Conservation (phyloP, 2,888 invertebrate genomes). For the Euspilapteryx auroguttella region DNA sequence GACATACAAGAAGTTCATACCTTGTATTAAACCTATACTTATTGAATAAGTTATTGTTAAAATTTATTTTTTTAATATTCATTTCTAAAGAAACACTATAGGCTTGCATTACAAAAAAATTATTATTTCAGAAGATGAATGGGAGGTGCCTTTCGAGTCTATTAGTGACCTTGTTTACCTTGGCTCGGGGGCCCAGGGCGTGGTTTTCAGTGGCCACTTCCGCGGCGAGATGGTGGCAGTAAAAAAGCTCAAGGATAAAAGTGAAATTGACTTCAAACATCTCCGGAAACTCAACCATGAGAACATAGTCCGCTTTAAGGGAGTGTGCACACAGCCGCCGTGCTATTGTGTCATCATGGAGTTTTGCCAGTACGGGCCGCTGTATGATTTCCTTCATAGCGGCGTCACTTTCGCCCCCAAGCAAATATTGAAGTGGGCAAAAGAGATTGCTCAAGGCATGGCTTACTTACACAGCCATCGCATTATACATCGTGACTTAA, state of each 20-base stretch:
- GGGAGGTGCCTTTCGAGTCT: constrained; percentile 94
- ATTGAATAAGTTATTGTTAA: too few species aligned
- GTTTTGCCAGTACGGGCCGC: constrained; percentile 92
- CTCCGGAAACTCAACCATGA: constrained; percentile 90
- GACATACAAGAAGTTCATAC: too few species aligned
- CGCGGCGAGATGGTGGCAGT: constrained; percentile 89
- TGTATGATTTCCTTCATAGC: constrained; percentile 87
- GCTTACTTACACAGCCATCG: constrained; percentile 93
- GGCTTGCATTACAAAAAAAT: too few species aligned
- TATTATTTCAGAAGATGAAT: constrained; percentile 65
- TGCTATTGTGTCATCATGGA: constrained; percentile 98
- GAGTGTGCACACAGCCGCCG: constrained; percentile 90
- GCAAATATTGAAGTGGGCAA: constrained; percentile 89
- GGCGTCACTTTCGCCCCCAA: constrained; percentile 84
- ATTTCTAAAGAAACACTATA: too few species aligned
- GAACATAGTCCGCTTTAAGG: constrained; percentile 84
- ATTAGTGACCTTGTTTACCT: constrained; percentile 88
- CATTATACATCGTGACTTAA: constrained; percentile 97
- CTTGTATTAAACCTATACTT: too few species aligned
- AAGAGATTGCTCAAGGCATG: constrained; percentile 96
- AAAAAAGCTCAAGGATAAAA: constrained; percentile 90
- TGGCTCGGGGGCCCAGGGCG: constrained; percentile 95
- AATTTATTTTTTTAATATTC: too few species aligned
- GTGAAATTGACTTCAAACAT: constrained; percentile 92
- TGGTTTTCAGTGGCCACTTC: constrained; percentile 87